Base-by-base conservation (phyloP, 2,797 vertebrate species). In the Cyprinodon diabolis region DNA sequence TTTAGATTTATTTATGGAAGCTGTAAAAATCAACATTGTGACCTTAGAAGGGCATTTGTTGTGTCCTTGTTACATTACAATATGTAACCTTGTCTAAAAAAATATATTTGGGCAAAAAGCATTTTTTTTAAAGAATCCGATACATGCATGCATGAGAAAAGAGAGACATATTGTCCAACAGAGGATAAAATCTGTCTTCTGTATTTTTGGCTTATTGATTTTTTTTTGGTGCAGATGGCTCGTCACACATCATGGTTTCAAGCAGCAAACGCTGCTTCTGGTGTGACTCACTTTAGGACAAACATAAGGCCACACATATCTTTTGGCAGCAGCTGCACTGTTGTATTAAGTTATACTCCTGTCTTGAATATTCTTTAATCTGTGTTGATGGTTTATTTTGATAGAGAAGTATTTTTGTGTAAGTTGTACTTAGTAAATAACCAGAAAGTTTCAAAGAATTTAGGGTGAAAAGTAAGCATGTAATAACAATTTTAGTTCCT, bases 201-300 rank as follows among this genome's bases (percentile, higher is more conserved):
- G 82, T 60, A 78, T 87, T 87, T 86, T 73, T 73, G 77, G 73
- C 83, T 81, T 78, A 86, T 83, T 92, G 90, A 90, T 90, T 90
- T 91, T 88, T 87, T 78, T 84, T 75, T 3, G 63, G 84, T 91
- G 90, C 92, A 92, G 90, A 92, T 90, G 90, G 90, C 77, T 82
- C 67, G 82, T 81, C 87, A 78, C 30, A 80, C 88, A 75, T 81
- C 75, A 21, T 49, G 77, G 70, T 80, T 88, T 85, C 81, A 79
- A 80, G 71, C 84, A 11, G 65, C 76, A 81, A 86, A 87, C 19
- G 19, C 81, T 83, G 79, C 86, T 66, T 80, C 2, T 87, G 87
- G 82, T 75, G 75, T n/a, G 79, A 87, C 82, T 84, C 86, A 86
- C 81, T 77, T 68, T 51, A 82, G 89, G 83, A 86, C 84, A 86